Evolutionary conservation across 2,797 vertebrate species (phyloP).

Genomic region (Streptopelia turtur): DNA sequence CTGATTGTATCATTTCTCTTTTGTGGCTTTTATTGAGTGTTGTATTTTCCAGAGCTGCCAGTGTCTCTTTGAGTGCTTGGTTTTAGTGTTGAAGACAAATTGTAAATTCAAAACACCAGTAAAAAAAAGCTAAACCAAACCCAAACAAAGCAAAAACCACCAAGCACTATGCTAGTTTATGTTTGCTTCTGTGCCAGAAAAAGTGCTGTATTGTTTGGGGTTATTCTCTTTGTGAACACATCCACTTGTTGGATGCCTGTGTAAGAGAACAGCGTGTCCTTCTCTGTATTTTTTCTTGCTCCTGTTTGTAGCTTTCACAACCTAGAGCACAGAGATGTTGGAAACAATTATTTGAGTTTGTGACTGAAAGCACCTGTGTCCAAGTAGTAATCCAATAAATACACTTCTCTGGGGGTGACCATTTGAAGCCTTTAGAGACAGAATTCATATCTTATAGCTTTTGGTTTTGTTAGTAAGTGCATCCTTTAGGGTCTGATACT

Average conservation of each 20-base stretch:
- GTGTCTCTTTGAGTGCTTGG: not conserved
- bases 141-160: not conserved
- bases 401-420: not conserved
- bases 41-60: slow-evolving; percentile 1
- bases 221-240: not conserved
- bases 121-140: not conserved
- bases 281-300: not conserved
- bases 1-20: not conserved
- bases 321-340: not conserved
- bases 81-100: slow-evolving; percentile 2
- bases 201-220: not conserved
- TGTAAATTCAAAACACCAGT: slow-evolving; percentile 23
- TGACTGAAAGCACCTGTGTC: not conserved
- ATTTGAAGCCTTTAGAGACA: not conserved
- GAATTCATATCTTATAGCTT: not conserved
- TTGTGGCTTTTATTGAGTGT: slow-evolving; percentile 17
- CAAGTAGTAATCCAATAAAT: not conserved
- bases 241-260: not conserved
- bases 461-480: not conserved
- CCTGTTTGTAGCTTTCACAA: not conserved
- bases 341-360: not conserved
- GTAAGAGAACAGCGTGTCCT: not conserved
- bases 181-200: not conserved
- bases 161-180: not conserved
- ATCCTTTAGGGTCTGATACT: not conserved